These are phyloP conservation scores for Mesocentrotus franciscanus DNA, from an alignment of 53 echinoderm and acorn worm species.

Conservation along the genomic window DNA sequence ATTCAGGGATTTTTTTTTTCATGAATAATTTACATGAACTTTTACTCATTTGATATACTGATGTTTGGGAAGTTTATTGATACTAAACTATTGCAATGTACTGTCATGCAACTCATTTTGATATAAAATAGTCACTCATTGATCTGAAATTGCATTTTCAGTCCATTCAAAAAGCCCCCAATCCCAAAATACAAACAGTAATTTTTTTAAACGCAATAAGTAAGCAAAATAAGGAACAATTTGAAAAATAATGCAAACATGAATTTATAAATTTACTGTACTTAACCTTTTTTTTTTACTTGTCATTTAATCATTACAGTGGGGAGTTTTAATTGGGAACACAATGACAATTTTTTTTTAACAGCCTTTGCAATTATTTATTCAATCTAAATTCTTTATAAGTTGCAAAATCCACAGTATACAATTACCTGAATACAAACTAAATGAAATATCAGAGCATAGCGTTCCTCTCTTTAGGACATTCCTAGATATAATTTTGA, in stretches of 20 bases:
- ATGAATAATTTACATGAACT: not conserved
- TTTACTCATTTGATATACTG: not conserved
- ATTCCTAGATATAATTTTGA: slow-evolving; percentile 11
- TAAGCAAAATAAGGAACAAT: not conserved
- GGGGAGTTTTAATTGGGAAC: too few species aligned
- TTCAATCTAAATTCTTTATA: too few species aligned
- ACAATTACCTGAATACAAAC: not conserved
- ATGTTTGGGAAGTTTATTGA: not conserved
- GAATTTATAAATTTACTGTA: not conserved
- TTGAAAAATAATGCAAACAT: not conserved
- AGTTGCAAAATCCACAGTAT: not conserved
- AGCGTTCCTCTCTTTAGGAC: not conserved
- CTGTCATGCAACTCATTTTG: not conserved
- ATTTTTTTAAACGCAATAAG: not conserved
- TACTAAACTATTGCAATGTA: not conserved
- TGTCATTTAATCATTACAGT: too few species aligned
- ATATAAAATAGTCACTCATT: not conserved
- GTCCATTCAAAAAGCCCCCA: not conserved
- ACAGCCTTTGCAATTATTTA: too few species aligned
- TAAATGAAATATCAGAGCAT: not conserved
- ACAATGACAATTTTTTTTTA: too few species aligned
- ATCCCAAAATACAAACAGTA: not conserved
- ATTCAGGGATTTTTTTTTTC: not conserved
- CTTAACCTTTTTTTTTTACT: too few species aligned
- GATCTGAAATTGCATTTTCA: not conserved